Base-by-base conservation (phyloP, 2,888 invertebrate genomes). In the Drosophila incognita region DNA sequence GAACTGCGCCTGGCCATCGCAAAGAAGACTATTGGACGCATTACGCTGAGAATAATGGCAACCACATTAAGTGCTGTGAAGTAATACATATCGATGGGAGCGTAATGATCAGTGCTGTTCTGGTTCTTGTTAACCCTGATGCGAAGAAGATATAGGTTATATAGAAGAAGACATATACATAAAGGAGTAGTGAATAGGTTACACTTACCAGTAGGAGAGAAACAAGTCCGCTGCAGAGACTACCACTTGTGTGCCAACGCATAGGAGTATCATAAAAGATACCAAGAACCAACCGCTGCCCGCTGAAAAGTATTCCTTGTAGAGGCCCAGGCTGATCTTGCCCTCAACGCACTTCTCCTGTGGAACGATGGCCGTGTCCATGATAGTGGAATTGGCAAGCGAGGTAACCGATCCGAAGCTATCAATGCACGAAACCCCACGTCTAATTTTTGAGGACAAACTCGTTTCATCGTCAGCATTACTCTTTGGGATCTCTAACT, bases 221-320 rank as follows among this genome's bases (percentile, higher is more conserved):
- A 96, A 97, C 93, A 95, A 96, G 92, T 97, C 97, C 4, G 95
- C 95, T 5, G 95, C 95, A 24, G 96, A 97, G 2, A 95, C 96
- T 13, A 96, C 93, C 15, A 95, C 83, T 93, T 97, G 97, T 0
- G 96, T 94, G 0, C 95, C 79, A 27, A 95, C 73, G 74, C 96
- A 96, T 18, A 96, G 94, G 4, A 95, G 42, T 0, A 95, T 65
- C 92, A 97, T 94, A 0, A 95, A 82, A 11, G 94, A 71, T 18
- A 96, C 94, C 2, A 95, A 81, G 49, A 94, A 93, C 74, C 94
- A 94, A 78, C 95, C 95, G 0, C 97, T 97, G 57, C 96, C 96
- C 1, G 97, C 96, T 2, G 92, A 88, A 70, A 97, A 94, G 92
- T 97, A 97, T 10, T 95, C 94, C 52, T 93, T 93, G 92, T 97